Conservation (phyloP, 2,797 vertebrate genomes). For the Sparidentex hasta region DNA sequence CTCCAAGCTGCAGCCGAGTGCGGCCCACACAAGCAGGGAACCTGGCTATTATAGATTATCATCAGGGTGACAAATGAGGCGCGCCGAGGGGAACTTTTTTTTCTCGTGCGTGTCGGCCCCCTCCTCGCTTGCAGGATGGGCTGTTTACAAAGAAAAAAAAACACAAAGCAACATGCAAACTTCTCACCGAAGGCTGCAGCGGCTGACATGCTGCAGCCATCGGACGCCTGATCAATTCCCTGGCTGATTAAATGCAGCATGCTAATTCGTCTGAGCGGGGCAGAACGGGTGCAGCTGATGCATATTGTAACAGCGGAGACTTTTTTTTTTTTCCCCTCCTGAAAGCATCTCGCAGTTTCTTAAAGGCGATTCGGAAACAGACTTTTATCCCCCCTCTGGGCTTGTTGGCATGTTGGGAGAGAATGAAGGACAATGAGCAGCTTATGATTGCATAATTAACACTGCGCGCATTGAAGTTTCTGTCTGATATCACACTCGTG, state of each 20-base stretch:
- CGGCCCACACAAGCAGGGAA: conserved; percentile 64
- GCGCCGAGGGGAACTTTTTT: conserved; percentile 15
- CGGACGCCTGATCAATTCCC: conserved; percentile 27
- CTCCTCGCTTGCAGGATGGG: conserved; percentile 26
- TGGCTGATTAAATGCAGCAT: conserved; percentile 15
- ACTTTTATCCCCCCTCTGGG: conserved; percentile 58
- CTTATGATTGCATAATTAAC: conserved; percentile 59
- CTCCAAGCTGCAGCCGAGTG: conserved; percentile 47
- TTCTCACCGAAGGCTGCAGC: background rate
- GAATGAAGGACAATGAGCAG: conserved; percentile 51
- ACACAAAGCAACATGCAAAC: background rate
- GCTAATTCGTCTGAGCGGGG: conserved; percentile 19
- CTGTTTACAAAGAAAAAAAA: background rate
- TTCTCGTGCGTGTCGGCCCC: conserved; percentile 3
- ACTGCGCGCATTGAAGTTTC: conserved; percentile 17
- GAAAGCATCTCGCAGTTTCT: conserved; percentile 69
- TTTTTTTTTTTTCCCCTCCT: conserved; percentile 15
- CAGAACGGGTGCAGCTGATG: conserved; percentile 41
- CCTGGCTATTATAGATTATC: conserved; percentile 73
- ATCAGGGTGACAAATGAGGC: conserved; percentile 75
- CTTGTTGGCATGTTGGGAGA: conserved; percentile 43
- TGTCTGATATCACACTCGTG: conserved; percentile 14
- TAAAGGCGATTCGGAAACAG: conserved; percentile 34
- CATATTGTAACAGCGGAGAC: conserved; percentile 30
- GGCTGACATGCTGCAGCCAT: background rate